phyloP scores from a whole-genome alignment of 2,888 invertebrate genomes.

The Caenorhabditis macrosperma region DNA sequence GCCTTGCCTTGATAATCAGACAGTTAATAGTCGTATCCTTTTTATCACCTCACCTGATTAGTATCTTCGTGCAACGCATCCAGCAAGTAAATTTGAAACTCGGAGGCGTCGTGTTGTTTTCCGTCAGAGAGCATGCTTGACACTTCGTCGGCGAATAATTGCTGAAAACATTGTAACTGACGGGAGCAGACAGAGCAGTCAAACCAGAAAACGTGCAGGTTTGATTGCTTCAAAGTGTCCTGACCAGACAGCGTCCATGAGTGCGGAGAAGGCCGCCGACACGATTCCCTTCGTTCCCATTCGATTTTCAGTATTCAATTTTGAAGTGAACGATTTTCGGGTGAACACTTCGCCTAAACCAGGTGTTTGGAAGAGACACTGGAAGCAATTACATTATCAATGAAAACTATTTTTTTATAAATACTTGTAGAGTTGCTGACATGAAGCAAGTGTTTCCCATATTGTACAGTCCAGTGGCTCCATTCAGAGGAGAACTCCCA shows the following conservation, averaged over 20 bases:
- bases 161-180: constrained; percentile 59
- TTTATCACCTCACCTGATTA: constrained; percentile 65
- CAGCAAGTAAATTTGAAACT: constrained; percentile 83
- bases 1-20: constrained; percentile 62
- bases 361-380: constrained; percentile 78
- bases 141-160: constrained; percentile 62
- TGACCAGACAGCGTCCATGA: constrained; percentile 73
- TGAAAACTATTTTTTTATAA: constrained; percentile 1
- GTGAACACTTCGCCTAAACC: constrained; percentile 68
- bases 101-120: constrained; percentile 83
- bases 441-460: constrained; percentile 83
- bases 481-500: background rate
- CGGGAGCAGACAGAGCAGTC: constrained; percentile 12
- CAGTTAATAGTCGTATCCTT: no score
- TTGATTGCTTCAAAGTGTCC: constrained; percentile 69
- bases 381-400: no score
- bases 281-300: constrained; percentile 75
- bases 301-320: constrained; percentile 66
- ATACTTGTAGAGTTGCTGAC: constrained; percentile 65
- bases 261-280: constrained; percentile 73
- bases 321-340: constrained; percentile 55
- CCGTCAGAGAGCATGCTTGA: constrained; percentile 70
- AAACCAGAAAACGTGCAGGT: constrained; percentile 70
- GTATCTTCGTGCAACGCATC: constrained; percentile 81
- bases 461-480: constrained; percentile 81